These are phyloP conservation scores for Bergia puertoricense DNA, from an alignment of 92 coral and sea anemone genomes.

Conservation along the genomic window DNA sequence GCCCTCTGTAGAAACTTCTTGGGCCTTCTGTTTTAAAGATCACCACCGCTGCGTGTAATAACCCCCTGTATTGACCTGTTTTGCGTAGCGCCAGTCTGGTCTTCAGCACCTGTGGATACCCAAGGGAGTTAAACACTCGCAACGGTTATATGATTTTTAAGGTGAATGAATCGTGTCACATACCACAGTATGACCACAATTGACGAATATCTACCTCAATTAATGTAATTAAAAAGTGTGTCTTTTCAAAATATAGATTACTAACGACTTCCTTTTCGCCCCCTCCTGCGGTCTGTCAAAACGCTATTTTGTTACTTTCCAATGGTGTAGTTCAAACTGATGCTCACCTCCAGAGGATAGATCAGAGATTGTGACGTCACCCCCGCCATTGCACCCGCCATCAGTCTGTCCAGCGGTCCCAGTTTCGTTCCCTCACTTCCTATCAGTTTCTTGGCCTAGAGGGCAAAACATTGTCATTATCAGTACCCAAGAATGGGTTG, in stretches of 20 bases:
- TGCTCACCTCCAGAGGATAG: constrained; percentile 90
- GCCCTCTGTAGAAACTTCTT: constrained; percentile 92
- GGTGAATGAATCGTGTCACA: not conserved
- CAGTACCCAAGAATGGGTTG: not conserved
- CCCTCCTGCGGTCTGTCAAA: not conserved
- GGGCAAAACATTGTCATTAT: not conserved
- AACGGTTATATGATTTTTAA: not conserved
- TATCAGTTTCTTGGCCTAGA: constrained; percentile 92
- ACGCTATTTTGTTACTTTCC: not conserved
- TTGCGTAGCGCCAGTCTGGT: constrained; percentile 93
- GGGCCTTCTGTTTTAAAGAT: constrained; percentile 85
- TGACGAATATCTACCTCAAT: not conserved
- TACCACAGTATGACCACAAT: not conserved
- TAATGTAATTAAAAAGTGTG: too few species aligned
- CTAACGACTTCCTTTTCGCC: not conserved
- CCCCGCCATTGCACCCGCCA: constrained; percentile 98
- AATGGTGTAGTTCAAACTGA: not conserved
- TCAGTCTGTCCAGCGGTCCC: constrained; percentile 84
- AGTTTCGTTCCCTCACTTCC: constrained; percentile 80
- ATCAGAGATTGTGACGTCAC: constrained; percentile 94
- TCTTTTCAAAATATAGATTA: not conserved
- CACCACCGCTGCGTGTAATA: constrained; percentile 77
- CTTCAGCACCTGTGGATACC: constrained; percentile 66
- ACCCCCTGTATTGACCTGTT: constrained; percentile 93
- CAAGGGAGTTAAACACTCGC: not conserved